Evolutionary conservation across 1,140 invertebrate genomes (phyloP).

Genomic region (Rhagoletis pomonella): DNA sequence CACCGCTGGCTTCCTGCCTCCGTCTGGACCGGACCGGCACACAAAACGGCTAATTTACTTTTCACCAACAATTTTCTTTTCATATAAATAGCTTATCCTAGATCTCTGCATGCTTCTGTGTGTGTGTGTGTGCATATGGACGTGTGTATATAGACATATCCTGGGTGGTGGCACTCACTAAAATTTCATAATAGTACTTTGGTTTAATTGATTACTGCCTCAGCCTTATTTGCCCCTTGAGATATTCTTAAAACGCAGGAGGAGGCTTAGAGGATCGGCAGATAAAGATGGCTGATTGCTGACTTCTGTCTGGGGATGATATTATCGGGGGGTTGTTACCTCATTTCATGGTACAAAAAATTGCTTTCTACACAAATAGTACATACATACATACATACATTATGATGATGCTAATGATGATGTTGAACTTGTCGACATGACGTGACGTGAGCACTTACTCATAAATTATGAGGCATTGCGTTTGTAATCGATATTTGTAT

Average conservation of each 20-base stretch:
- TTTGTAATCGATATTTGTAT: neutral
- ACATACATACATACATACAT: neutral
- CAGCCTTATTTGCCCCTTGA: neutral
- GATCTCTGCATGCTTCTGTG: neutral
- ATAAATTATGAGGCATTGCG: slow-evolving; percentile 6
- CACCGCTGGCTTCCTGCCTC: slow-evolving; percentile 56
- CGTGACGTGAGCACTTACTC: neutral
- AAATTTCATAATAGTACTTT: neutral
- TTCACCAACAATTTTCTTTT: slow-evolving; percentile 47
- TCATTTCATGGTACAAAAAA: neutral
- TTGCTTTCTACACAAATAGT: neutral
- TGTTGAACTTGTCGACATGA: slow-evolving; percentile 36
- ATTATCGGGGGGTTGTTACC: slow-evolving; percentile 1
- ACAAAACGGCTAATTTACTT: slow-evolving; percentile 38
- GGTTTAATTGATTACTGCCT: slow-evolving; percentile 20
- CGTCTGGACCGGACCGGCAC: slow-evolving; percentile 27
- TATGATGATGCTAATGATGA: slow-evolving; percentile 34
- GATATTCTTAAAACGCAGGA: neutral
- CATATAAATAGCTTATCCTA: neutral
- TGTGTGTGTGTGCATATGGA: neutral
- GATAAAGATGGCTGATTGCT: neutral
- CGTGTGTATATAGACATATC: neutral
- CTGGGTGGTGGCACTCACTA: neutral
- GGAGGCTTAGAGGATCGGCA: neutral
- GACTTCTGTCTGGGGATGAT: neutral